Base-by-base conservation (phyloP, 2,888 invertebrate species). In the Drosophila formosana region DNA sequence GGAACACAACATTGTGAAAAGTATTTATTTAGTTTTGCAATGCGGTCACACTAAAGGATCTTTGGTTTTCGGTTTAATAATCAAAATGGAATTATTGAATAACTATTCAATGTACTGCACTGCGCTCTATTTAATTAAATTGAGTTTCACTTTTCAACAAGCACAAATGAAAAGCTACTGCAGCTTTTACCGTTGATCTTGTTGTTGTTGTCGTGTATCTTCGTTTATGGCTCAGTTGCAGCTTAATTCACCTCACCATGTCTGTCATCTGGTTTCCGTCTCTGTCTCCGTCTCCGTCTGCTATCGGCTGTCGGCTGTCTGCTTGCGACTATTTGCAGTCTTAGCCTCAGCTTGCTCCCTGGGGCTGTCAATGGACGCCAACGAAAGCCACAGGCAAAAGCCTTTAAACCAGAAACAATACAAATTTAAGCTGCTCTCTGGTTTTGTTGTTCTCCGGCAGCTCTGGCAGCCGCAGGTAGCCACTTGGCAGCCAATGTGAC, bases 391-490 rank as follows among this genome's bases (percentile, higher is more conserved):
- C 53, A 53, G 53, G 61, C 61, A 69, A 53, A 69, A 74, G 75
- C 61, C 53, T 51, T 66, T 63, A 66, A 71, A 51, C 55, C 58
- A 28, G 62, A 55, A 71, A 63, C 76, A 71, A 71, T 76, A 66
- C 62, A 76, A 60, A 56, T 66, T 62, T 34, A 63, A 71, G 71
- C 52, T 51, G 18, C 39, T 28, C 13, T 3, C 28, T 26, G 1
- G 9, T 2, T 37, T 37, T 37, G 37, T 37, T 37, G 30, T 30
- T n/a, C 4, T 25, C 5, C 18, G 5, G 45, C 18, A 6, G 45
- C 37, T 13, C 8, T 34, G 11, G 4, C 13, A 32, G 46, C 45
- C 55, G 52, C 63, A 72, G 74, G 62, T 72, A 72, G 68, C 50
- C 61, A 58, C 57, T 73, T 73, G 53, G 37, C 50, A 43, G 63